Percentiles rank a stretch among this genome's conserved stretches.
Conservation (phyloP, 1,140 invertebrate genomes). For the Papilio polytes region DNA sequence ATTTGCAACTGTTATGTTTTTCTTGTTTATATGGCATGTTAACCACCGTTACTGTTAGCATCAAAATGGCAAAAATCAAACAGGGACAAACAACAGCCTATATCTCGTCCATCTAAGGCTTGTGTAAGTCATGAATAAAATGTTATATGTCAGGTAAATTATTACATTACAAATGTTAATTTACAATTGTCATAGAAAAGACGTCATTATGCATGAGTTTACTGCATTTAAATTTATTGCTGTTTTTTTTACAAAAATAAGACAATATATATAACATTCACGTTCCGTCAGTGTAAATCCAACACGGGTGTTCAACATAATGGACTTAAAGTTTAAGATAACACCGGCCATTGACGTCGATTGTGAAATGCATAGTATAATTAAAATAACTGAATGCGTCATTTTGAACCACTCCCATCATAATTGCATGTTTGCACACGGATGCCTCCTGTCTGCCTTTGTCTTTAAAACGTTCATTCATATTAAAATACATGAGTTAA, state of each 20-base stretch:
- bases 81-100: too few relatives aligned
- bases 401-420: conserved; percentile 23
- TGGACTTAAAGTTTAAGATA: conserved; percentile 32
- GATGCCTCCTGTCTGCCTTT: conserved; percentile 23
- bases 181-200: too few relatives aligned
- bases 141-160: too few relatives aligned
- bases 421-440: conserved; percentile 17
- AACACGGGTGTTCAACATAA: neutral
- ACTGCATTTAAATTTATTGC: neutral
- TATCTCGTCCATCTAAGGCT: too few relatives aligned
- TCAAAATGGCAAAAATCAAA: too few relatives aligned
- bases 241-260: neutral
- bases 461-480: neutral
- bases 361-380: conserved; percentile 22
- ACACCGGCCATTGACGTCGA: conserved; percentile 10
- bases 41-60: too few relatives aligned
- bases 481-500: conserved; percentile 14
- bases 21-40: too few relatives aligned
- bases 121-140: too few relatives aligned
- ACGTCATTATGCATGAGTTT: neutral
- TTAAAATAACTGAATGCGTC: conserved; percentile 23
- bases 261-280: neutral
- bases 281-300: neutral
- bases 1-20: too few relatives aligned
- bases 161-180: too few relatives aligned